Conservation (phyloP, 2,888 invertebrate species). For the Drosophila picticornis region DNA sequence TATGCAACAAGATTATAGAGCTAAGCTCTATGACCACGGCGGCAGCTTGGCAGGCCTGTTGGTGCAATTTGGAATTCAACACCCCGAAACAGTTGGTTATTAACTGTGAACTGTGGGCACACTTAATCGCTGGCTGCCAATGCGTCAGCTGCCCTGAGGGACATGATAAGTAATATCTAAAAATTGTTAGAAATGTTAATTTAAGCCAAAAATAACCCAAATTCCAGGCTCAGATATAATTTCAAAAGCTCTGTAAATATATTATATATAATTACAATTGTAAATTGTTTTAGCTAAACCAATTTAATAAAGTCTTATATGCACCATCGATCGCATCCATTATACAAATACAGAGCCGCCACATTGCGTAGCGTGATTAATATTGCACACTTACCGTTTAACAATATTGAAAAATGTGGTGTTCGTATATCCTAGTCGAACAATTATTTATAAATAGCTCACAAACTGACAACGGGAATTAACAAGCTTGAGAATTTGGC, state of each 20-base stretch:
- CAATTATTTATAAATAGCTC: conserved; percentile 67
- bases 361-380: conserved; percentile 22
- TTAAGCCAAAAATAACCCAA: conserved; percentile 13
- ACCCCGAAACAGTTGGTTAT: conserved; percentile 61
- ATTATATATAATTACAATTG: not conserved
- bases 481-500: conserved; percentile 73
- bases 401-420: conserved; percentile 26
- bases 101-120: conserved; percentile 50
- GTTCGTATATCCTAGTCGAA: conserved; percentile 21
- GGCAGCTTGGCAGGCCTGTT: conserved; percentile 58
- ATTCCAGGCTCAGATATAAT: not conserved
- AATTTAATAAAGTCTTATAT: not conserved
- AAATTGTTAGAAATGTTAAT: conserved; percentile 30
- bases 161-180: conserved; percentile 26
- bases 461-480: conserved; percentile 74
- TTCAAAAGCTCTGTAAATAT: not conserved
- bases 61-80: conserved; percentile 76
- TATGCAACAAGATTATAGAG: conserved; percentile 74
- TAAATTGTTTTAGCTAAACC: not conserved
- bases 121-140: conserved; percentile 56
- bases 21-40: conserved; percentile 30
- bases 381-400: conserved; percentile 27
- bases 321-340: not conserved
- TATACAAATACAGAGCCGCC: not conserved
- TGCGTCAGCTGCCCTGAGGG: conserved; percentile 26